These are phyloP conservation scores for Sebastes baramenuke DNA, from an alignment of 2,797 vertebrate genomes.

Conservation along the genomic window DNA sequence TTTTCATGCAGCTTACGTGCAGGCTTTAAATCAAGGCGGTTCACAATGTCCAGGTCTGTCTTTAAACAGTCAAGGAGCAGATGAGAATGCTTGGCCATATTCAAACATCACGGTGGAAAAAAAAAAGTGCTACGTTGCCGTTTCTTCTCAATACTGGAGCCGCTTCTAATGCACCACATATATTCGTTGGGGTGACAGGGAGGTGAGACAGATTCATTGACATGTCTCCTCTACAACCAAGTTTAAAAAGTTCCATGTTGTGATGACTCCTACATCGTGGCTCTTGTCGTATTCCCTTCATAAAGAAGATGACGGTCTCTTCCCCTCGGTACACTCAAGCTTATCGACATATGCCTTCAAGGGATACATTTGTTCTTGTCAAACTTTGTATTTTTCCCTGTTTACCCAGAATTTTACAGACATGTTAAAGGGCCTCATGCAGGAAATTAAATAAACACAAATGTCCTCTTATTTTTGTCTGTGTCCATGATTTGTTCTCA, in stretches of 20 bases:
- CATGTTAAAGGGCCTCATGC: no score
- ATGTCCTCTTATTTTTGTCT: no score
- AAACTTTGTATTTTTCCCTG: neutral
- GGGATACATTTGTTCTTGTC: neutral
- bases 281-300: neutral
- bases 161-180: constrained; percentile 14
- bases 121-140: constrained; percentile 12
- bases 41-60: constrained; percentile 16
- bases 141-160: constrained; percentile 3
- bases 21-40: constrained; percentile 24
- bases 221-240: neutral
- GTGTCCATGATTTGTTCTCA: no score
- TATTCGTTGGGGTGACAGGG: neutral
- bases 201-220: constrained; percentile 1
- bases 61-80: constrained; percentile 15
- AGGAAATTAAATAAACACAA: no score
- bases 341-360: neutral
- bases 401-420: neutral
- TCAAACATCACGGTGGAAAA: constrained; percentile 17
- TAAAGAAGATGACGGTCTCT: neutral
- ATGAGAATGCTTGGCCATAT: constrained; percentile 26
- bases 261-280: neutral
- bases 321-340: neutral
- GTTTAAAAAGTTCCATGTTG: neutral
- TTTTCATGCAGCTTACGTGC: constrained; percentile 27